These are phyloP conservation scores for Ochlodes sylvanus DNA, from an alignment of 2,888 invertebrate species.

Conservation along the genomic window DNA sequence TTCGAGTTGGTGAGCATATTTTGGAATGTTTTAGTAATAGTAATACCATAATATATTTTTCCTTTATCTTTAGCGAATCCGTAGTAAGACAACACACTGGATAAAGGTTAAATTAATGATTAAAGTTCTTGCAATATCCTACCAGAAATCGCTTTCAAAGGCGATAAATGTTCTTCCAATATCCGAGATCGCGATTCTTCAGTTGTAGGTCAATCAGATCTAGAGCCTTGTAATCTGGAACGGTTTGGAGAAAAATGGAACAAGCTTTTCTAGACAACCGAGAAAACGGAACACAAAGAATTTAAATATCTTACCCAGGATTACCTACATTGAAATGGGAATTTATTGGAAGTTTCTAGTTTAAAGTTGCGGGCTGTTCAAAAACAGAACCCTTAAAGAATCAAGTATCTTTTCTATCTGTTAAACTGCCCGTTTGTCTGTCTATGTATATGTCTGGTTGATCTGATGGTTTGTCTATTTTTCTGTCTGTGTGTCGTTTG, in stretches of 20 bases:
- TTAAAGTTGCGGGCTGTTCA: neutral
- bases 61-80: neutral
- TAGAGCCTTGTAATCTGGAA: slow-evolving; percentile 30
- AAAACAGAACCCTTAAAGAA: no score
- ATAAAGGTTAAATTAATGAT: slow-evolving; percentile 6
- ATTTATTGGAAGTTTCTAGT: slow-evolving; percentile 12
- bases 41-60: no score
- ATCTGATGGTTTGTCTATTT: no score
- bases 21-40: no score
- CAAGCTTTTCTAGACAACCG: slow-evolving; percentile 27
- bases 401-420: no score
- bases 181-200: slow-evolving; percentile 32
- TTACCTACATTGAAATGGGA: slow-evolving; percentile 18
- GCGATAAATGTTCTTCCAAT: slow-evolving; percentile 30
- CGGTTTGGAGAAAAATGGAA: slow-evolving; percentile 30
- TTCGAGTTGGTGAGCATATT: neutral
- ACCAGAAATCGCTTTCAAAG: slow-evolving; percentile 25
- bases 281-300: slow-evolving; percentile 15
- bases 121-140: slow-evolving; percentile 27
- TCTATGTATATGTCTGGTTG: no score
- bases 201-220: slow-evolving; percentile 37
- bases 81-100: neutral
- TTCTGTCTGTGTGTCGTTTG: no score
- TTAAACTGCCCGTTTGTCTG: no score
- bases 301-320: slow-evolving; percentile 30